A percentile compares a stretch with the other conserved stretches of the same genome.
Evolutionary conservation across 2,113 vertebrate species (phyloP).

Genomic region (Ictidomys tridecemlineatus): DNA sequence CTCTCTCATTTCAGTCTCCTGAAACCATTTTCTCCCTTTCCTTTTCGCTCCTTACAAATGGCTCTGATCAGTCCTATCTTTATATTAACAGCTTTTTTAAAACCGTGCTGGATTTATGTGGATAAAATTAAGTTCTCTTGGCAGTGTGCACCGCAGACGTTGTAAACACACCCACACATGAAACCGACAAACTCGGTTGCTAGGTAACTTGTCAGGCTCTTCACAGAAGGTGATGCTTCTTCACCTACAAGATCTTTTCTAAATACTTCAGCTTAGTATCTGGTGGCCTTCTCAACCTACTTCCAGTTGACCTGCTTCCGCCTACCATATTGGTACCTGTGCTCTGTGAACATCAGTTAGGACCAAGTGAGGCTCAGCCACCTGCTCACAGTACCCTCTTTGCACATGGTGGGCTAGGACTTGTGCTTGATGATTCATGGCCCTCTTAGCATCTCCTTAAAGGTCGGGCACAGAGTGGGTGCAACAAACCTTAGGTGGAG

Average conservation of each 20-base stretch:
- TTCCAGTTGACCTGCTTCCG: not conserved
- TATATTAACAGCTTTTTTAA: constrained; percentile 37
- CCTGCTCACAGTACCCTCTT: not conserved
- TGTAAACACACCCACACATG: constrained; percentile 15
- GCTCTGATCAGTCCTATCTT: not conserved
- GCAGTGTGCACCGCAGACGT: not conserved
- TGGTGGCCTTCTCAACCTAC: not conserved
- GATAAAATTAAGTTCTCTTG: constrained; percentile 48
- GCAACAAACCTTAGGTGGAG: not conserved
- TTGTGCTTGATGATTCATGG: not conserved
- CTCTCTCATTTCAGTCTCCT: not conserved
- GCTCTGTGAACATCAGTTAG: not conserved
- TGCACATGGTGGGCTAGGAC: not conserved
- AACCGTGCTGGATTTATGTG: constrained; percentile 7
- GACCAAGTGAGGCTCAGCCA: not conserved
- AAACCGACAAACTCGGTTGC: constrained; percentile 60
- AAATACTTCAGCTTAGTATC: not conserved
- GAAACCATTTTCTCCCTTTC: not conserved
- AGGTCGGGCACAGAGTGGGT: not conserved
- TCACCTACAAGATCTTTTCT: constrained; percentile 8
- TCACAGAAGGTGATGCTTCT: not conserved
- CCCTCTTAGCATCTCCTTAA: not conserved
- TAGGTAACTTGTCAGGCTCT: constrained; percentile 60
- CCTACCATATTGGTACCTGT: not conserved
- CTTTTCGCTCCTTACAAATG: not conserved